Evolutionary conservation across 2,797 vertebrate species (phyloP), one percentile per base, ranked within the genome.

Genomic region (Parauchenoglanis punctatus): DNA sequence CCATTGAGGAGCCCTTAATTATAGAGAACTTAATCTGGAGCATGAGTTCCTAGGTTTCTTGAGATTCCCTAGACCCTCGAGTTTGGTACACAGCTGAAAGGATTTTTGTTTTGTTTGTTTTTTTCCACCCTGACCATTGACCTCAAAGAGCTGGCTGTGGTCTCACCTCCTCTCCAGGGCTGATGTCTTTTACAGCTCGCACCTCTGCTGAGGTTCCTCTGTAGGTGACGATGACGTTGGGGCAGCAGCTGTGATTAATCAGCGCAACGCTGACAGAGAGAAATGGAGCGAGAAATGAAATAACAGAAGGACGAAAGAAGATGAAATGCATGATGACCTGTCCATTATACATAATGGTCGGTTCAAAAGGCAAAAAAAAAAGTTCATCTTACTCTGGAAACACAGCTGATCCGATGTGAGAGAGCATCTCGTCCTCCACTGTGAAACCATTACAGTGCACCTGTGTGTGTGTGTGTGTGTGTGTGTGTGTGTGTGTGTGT

Each of bases 371-470:
- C 1, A 31, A 40, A 40, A 7, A 17, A 52, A 78, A 31, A 83
- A 18, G 73, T n/a, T 46, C 12, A 13, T 59, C 95, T 95, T 96
- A 99, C 98, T 99, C 97, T 35, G 98, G 98, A 91, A 98, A 99
- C 92, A 99, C 91, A 1, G 98, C 98, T 72, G 98, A 98, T 77
- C 98, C 98, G 91, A 99, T 88, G 82, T 98, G 97, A 85, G 96
- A 98, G 80, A 99, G 96, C 82, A 99, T 98, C 91, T 99, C 98
- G 10, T 99, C 98, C 93, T 99, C 98, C 88, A 99, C 96, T 2
- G 98, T 98, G 93, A 99, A 99, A 83, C 98, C 98, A 81, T 99
- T 99, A 89, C 98, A 99, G 91, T 98, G 97, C 76, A 99, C 97
- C 98, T 99, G 87, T 85, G 82, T 52, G 72, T 72, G n/a, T 56